Conservation (phyloP, 2,888 invertebrate species). For the Tillus elongatus region DNA sequence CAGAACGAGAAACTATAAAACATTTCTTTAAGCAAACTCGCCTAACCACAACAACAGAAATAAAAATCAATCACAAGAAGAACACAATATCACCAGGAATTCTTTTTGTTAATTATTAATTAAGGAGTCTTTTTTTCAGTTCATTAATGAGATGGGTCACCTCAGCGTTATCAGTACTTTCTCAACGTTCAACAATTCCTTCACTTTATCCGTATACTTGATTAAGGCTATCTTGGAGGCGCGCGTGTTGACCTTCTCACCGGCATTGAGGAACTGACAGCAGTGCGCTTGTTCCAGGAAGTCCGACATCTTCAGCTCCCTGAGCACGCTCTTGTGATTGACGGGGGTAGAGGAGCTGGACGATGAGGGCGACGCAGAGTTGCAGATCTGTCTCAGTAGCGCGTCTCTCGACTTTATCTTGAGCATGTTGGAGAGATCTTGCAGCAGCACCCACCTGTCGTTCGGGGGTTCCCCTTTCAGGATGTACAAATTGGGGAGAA, state of each 20-base stretch:
- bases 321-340: slow-evolving; percentile 40
- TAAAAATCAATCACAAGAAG: slow-evolving; percentile 18
- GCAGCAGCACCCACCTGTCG: slow-evolving; percentile 73
- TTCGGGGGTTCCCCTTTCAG: slow-evolving; percentile 53
- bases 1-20: too few relatives aligned
- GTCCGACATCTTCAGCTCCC: slow-evolving; percentile 69
- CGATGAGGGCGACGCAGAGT: slow-evolving; percentile 43
- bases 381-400: slow-evolving; percentile 62
- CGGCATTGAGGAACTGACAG: slow-evolving; percentile 67
- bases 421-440: slow-evolving; percentile 66
- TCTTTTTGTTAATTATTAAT: slow-evolving; percentile 5
- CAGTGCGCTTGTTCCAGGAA: slow-evolving; percentile 74
- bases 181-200: slow-evolving; percentile 73
- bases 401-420: slow-evolving; percentile 76
- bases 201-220: slow-evolving; percentile 75
- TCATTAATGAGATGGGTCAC: slow-evolving; percentile 39
- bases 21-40: too few relatives aligned
- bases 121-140: neutral
- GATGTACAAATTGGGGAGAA: slow-evolving; percentile 72
- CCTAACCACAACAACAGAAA: too few relatives aligned
- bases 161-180: slow-evolving; percentile 55
- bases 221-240: slow-evolving; percentile 74
- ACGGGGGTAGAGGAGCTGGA: slow-evolving; percentile 18
- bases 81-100: slow-evolving; percentile 7
- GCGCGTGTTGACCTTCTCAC: slow-evolving; percentile 70